phyloP scores from a whole-genome alignment of 2,797 vertebrate genomes.

The Hylomyscus alleni region DNA sequence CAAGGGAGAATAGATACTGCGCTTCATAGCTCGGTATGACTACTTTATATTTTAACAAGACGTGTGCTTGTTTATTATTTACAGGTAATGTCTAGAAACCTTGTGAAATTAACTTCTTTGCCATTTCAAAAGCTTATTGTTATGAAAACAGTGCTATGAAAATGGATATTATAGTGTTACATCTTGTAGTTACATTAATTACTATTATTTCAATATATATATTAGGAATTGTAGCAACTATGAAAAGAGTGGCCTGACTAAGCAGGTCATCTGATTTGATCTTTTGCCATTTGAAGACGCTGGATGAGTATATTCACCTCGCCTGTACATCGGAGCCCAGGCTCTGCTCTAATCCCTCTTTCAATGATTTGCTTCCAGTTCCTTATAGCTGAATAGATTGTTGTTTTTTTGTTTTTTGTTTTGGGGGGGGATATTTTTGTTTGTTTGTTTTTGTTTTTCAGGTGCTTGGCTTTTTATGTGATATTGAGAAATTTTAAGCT shows the following conservation, averaged over 20 bases:
- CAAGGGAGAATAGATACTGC: neutral
- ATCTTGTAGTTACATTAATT: neutral
- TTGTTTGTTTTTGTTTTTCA: neutral
- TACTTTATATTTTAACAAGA: conserved; percentile 4
- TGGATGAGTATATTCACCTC: neutral
- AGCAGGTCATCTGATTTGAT: neutral
- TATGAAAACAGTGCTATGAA: neutral
- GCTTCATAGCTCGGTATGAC: neutral
- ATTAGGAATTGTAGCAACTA: neutral
- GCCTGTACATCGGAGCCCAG: neutral
- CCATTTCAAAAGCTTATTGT: neutral
- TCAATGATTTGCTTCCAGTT: neutral
- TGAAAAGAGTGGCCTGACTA: neutral
- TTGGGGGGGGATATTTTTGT: neutral
- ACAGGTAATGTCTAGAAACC: conserved; percentile 9
- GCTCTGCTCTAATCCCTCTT: too few species aligned
- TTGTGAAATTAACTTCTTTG: neutral
- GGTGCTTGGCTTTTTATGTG: neutral
- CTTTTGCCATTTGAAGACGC: neutral
- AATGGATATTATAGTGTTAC: neutral
- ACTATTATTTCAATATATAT: neutral
- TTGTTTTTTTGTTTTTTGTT: too few species aligned
- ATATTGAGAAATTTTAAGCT: neutral
- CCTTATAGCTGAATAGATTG: neutral
- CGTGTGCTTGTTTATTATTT: neutral